A percentile compares a stretch with the other conserved stretches of the same genome.
These are phyloP conservation scores for Atrichornis clamosus DNA, from an alignment of 2,113 vertebrate species.

Conservation along the genomic window DNA sequence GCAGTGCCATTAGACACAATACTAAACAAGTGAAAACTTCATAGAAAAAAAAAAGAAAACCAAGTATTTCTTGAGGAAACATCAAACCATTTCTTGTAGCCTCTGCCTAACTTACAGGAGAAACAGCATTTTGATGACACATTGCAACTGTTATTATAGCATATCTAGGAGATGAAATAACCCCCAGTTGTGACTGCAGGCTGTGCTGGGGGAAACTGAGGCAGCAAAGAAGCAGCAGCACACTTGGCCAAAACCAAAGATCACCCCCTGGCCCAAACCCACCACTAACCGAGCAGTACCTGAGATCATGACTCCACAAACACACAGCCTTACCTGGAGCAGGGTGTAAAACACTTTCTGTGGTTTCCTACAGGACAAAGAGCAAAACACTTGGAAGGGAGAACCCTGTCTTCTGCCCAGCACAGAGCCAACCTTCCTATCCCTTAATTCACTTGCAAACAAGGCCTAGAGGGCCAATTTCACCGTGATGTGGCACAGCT, in stretches of 20 bases:
- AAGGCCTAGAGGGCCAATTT: not conserved
- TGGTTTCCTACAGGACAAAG: rapidly evolving
- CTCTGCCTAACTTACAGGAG: not conserved
- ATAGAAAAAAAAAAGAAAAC: not conserved
- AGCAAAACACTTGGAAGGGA: rapidly evolving
- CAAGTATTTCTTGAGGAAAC: not conserved
- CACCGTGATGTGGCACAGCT: not conserved
- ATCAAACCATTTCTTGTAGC: not conserved
- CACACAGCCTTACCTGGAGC: not conserved
- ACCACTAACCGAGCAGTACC: not conserved
- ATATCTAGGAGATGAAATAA: rapidly evolving
- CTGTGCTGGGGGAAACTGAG: not conserved
- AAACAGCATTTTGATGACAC: not conserved
- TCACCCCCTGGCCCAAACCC: rapidly evolving
- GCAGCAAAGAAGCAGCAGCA: not conserved
- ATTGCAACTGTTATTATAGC: rapidly evolving
- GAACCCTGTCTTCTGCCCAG: rapidly evolving
- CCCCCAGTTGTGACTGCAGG: rapidly evolving
- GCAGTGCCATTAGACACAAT: not conserved
- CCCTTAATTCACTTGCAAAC: not conserved
- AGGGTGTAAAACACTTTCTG: not conserved
- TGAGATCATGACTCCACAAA: rapidly evolving
- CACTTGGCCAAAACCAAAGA: not conserved
- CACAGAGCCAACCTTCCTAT: rapidly evolving
- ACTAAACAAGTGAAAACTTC: not conserved